These are phyloP conservation scores for Emydoidea blandingii DNA, from an alignment of 2,797 vertebrate species.

Conservation along the genomic window DNA sequence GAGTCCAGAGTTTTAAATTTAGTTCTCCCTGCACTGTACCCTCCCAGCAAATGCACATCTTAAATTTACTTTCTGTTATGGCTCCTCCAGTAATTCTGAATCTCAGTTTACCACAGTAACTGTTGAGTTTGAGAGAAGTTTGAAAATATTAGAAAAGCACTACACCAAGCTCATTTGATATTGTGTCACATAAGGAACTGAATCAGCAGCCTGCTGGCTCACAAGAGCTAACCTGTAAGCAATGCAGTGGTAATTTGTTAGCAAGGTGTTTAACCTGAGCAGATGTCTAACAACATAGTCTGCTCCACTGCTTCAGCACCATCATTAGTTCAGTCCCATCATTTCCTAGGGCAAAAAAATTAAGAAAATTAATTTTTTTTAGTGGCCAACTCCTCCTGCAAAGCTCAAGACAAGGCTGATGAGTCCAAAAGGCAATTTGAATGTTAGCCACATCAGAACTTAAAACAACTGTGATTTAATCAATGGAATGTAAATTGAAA, in stretches of 20 bases:
- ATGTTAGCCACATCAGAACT: background rate
- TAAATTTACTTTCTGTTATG: background rate
- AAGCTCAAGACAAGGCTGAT: background rate
- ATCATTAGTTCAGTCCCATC: background rate
- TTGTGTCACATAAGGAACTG: background rate
- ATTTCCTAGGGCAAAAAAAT: background rate
- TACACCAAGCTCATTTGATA: fast-evolving
- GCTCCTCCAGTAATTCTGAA: background rate
- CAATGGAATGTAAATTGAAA: background rate
- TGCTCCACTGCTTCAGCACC: background rate
- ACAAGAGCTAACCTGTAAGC: fast-evolving
- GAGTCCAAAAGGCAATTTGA: background rate
- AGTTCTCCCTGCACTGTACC: background rate
- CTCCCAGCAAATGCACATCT: background rate
- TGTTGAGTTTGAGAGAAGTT: conserved; percentile 1
- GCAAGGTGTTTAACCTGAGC: background rate
- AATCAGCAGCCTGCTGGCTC: background rate
- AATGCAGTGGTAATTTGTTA: background rate
- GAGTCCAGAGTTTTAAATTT: background rate
- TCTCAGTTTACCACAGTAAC: background rate
- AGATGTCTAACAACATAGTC: background rate
- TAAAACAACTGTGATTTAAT: background rate
- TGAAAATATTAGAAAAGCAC: background rate
- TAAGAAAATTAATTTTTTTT: background rate
- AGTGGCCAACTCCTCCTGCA: background rate